phyloP scores from a whole-genome alignment of 2,888 invertebrate species.

The Andricus quercusramuli region DNA sequence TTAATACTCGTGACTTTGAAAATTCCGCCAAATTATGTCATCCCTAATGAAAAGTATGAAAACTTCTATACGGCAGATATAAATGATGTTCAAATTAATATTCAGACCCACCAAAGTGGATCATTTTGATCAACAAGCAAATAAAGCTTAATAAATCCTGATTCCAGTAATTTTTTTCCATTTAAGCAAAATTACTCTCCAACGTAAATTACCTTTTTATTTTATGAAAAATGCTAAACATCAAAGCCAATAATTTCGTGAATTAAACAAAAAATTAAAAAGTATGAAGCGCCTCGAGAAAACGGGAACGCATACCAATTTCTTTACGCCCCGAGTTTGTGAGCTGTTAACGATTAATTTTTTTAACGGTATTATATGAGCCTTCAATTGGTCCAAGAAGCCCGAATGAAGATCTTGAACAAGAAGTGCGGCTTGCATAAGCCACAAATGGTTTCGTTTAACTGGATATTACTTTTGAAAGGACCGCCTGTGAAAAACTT shows the following conservation, averaged over 20 bases:
- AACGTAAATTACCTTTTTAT: too few species aligned
- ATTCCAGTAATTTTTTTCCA: too few species aligned
- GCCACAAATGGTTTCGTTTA: slow-evolving; percentile 5
- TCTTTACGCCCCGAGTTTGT: not conserved
- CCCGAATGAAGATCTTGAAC: not conserved
- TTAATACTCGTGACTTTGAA: too few species aligned
- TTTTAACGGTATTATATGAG: slow-evolving; percentile 1
- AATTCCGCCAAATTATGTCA: too few species aligned
- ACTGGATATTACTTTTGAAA: slow-evolving; percentile 11
- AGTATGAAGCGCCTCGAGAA: not conserved
- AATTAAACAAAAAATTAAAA: not conserved
- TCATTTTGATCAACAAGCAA: too few species aligned
- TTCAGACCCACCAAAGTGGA: too few species aligned
- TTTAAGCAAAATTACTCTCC: too few species aligned
- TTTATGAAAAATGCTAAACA: not conserved
- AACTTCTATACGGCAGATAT: too few species aligned
- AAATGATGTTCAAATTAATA: too few species aligned
- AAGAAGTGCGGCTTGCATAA: not conserved
- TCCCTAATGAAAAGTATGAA: too few species aligned
- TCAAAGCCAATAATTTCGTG: not conserved
- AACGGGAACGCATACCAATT: not conserved
- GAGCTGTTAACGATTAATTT: not conserved
- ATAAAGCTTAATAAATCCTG: too few species aligned
- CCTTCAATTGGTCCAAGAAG: slow-evolving; percentile 11
- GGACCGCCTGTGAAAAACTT: slow-evolving; percentile 7